Percentiles rank a stretch among this genome's conserved stretches.
phyloP scores from a whole-genome alignment of 2,113 vertebrate genomes.

The Arothron firmamentum region DNA sequence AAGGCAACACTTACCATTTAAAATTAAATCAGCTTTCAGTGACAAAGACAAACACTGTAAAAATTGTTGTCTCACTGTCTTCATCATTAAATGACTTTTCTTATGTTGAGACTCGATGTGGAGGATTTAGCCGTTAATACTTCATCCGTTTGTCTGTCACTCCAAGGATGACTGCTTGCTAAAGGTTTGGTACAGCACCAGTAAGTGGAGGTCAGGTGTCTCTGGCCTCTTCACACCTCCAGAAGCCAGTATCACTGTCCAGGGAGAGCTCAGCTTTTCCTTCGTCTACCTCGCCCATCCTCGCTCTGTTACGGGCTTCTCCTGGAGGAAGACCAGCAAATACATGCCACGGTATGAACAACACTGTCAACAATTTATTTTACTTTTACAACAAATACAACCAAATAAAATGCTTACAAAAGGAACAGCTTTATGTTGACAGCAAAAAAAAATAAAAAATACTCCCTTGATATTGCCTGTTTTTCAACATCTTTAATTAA shows the following conservation, averaged over 20 bases:
- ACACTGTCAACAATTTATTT: not conserved
- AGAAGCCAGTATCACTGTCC: constrained; percentile 64
- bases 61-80: not conserved
- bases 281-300: constrained; percentile 97
- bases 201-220: constrained; percentile 83
- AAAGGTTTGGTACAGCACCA: constrained; percentile 94
- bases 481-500: not conserved
- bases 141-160: constrained; percentile 3
- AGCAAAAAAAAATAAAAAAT: no score
- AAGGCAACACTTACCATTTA: not conserved
- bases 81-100: no score
- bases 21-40: no score
- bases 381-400: not conserved
- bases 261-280: constrained; percentile 85
- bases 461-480: no score
- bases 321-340: constrained; percentile 98
- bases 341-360: constrained; percentile 86
- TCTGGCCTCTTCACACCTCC: constrained; percentile 75
- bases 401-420: no score
- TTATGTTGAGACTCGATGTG: not conserved
- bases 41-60: no score
- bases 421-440: no score
- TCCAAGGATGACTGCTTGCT: constrained; percentile 92
- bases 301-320: constrained; percentile 91
- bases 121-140: not conserved